phyloP scores from a whole-genome alignment of 2,797 vertebrate species.

The Gambusia yucatana region DNA sequence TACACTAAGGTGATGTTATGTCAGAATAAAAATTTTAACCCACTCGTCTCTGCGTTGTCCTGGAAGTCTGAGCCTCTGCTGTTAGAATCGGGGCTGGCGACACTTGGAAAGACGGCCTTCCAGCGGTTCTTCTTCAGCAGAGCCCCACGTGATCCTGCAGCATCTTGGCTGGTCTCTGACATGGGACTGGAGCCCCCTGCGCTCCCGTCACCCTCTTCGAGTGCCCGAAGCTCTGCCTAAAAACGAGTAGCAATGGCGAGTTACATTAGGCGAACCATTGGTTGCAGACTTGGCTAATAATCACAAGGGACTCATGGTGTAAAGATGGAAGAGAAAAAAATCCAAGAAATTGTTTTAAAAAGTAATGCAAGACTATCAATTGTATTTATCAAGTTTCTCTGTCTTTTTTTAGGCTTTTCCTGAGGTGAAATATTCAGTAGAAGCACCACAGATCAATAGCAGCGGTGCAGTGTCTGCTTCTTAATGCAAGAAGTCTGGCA shows the following conservation, averaged over 20 bases:
- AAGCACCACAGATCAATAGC: neutral
- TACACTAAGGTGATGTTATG: neutral
- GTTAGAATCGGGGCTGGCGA: constrained; percentile 89
- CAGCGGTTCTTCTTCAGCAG: constrained; percentile 87
- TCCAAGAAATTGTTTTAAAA: neutral
- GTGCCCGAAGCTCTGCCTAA: constrained; percentile 93
- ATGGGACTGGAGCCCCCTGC: constrained; percentile 91
- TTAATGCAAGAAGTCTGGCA: neutral
- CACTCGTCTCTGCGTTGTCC: constrained; percentile 79
- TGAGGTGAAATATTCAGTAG: neutral
- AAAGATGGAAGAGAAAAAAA: neutral
- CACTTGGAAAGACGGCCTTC: constrained; percentile 90
- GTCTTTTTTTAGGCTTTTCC: neutral
- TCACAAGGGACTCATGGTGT: neutral
- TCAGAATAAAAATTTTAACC: constrained; percentile 19
- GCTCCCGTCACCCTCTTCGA: constrained; percentile 96
- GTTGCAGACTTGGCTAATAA: neutral
- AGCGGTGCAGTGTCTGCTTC: neutral
- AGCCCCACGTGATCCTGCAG: constrained; percentile 71
- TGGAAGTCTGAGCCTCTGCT: constrained; percentile 86
- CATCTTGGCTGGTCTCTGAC: constrained; percentile 92
- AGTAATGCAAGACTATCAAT: too few relatives aligned
- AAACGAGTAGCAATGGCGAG: neutral
- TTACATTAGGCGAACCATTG: neutral
- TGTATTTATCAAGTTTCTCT: too few relatives aligned